Conservation (phyloP, 1,140 invertebrate genomes). For the Streblospio benedicti region DNA sequence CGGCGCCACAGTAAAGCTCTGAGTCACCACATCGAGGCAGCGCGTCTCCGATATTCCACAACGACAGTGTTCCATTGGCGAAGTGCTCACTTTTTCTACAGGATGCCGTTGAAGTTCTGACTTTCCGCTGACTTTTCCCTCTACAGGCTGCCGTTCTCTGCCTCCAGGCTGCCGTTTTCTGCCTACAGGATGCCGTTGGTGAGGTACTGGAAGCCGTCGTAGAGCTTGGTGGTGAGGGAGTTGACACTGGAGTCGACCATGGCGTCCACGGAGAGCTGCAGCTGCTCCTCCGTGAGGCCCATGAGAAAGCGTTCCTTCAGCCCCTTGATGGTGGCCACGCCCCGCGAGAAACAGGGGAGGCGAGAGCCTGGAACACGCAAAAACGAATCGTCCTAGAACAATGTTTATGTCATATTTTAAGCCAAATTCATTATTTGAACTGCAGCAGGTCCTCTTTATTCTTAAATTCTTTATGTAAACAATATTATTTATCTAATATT, state of each 20-base stretch:
- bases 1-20: too few relatives aligned
- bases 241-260: conserved; percentile 89
- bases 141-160: too few relatives aligned
- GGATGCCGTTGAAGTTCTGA: too few relatives aligned
- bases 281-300: conserved; percentile 87
- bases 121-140: too few relatives aligned
- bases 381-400: too few relatives aligned
- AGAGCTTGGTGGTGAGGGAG: conserved; percentile 93
- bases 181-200: conserved; percentile 88
- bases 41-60: too few relatives aligned
- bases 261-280: conserved; percentile 80
- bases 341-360: conserved; percentile 88
- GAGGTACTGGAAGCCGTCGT: conserved; percentile 98
- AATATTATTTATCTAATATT: not conserved
- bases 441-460: conserved; percentile 15
- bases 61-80: too few relatives aligned
- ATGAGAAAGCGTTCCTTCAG: conserved; percentile 89
- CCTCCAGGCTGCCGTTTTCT: too few relatives aligned
- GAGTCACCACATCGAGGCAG: too few relatives aligned
- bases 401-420: too few relatives aligned
- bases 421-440: too few relatives aligned
- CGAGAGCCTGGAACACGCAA: conserved; percentile 87
- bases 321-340: conserved; percentile 70
- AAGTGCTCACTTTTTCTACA: too few relatives aligned
- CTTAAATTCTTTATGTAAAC: not conserved